phyloP scores from a whole-genome alignment of 1,140 invertebrate genomes.

The Sinella curviseta region DNA sequence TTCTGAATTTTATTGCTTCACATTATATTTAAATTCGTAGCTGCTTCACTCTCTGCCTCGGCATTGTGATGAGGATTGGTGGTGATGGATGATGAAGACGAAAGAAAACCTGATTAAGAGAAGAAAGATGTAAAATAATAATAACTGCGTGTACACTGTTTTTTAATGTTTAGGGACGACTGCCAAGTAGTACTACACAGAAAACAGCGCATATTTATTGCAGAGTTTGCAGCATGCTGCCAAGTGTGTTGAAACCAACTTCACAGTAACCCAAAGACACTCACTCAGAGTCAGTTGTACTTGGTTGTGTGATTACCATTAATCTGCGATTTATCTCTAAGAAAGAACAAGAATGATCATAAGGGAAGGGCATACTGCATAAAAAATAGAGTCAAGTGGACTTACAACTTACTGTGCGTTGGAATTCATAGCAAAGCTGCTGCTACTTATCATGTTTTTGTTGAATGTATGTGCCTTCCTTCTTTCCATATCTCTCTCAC shows the following conservation, averaged over 20 bases:
- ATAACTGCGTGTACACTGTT: not conserved
- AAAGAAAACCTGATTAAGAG: not conserved
- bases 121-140: not conserved
- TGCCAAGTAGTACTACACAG: not conserved
- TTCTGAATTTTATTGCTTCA: not conserved
- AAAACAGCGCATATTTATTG: not conserved
- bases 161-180: not conserved
- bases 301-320: not conserved
- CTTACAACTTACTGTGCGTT: too few relatives aligned
- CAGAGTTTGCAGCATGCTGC: not conserved
- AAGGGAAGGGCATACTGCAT: constrained; percentile 9
- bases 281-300: not conserved
- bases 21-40: not conserved
- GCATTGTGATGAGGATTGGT: not conserved
- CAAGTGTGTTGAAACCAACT: not conserved
- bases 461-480: not conserved
- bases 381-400: not conserved
- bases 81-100: not conserved
- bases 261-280: not conserved
- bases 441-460: not conserved
- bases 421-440: not conserved
- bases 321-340: not conserved
- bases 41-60: not conserved
- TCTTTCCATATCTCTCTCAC: not conserved
- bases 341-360: not conserved